These are phyloP conservation scores for Neolamprologus fasciatus DNA, from an alignment of 2,113 vertebrate genomes.

Conservation along the genomic window DNA sequence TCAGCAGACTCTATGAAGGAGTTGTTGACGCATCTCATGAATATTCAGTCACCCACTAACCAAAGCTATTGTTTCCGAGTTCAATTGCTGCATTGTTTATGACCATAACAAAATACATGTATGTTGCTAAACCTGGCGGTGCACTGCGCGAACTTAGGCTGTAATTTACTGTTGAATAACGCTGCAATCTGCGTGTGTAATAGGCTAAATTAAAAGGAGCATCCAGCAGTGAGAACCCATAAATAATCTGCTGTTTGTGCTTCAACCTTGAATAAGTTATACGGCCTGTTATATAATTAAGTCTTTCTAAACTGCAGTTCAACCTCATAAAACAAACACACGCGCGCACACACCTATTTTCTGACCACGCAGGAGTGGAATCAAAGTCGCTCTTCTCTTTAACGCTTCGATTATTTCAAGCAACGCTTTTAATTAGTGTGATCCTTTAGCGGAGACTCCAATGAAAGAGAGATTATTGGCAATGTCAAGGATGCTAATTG, in stretches of 20 bases:
- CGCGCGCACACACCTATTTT: slow-evolving; percentile 1
- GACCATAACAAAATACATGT: background rate
- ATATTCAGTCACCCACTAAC: slow-evolving; percentile 35
- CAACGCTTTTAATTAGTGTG: slow-evolving; percentile 70
- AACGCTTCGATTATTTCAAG: slow-evolving; percentile 71
- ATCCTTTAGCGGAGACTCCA: slow-evolving; percentile 64
- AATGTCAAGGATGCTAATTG: slow-evolving; percentile 78
- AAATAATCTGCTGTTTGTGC: background rate
- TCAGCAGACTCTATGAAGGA: slow-evolving; percentile 7
- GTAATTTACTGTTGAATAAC: background rate
- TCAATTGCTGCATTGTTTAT: slow-evolving; percentile 45
- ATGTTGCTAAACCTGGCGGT: background rate
- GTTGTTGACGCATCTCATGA: slow-evolving; percentile 56
- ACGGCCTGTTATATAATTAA: slow-evolving; percentile 9
- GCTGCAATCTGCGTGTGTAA: background rate
- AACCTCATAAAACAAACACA: background rate
- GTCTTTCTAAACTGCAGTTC: background rate
- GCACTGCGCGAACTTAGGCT: background rate
- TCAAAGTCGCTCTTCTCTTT: slow-evolving; percentile 62
- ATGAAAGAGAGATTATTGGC: slow-evolving; percentile 76
- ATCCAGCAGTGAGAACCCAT: background rate
- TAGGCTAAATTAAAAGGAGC: background rate
- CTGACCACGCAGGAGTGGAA: slow-evolving; percentile 44
- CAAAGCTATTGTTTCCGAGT: slow-evolving; percentile 36
- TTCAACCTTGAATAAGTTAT: slow-evolving; percentile 30